These are phyloP conservation scores for Lonchura striata DNA, from an alignment of 2,113 vertebrate species.

Conservation along the genomic window DNA sequence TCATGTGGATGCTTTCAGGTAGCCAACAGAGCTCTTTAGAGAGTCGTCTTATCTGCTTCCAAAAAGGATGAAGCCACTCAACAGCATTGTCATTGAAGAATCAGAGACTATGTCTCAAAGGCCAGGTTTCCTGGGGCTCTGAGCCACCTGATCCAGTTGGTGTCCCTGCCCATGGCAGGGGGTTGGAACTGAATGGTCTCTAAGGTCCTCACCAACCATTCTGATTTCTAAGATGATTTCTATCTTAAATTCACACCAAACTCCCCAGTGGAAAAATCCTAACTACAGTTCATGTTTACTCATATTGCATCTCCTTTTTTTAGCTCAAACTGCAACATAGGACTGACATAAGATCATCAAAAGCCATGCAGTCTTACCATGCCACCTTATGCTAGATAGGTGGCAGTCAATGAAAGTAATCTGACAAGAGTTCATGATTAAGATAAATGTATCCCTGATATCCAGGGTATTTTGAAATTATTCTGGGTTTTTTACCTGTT, in stretches of 20 bases:
- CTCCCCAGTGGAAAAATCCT: neutral
- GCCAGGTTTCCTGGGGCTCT: neutral
- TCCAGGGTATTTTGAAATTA: neutral
- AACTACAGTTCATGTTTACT: neutral
- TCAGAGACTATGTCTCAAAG: neutral
- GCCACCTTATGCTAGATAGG: neutral
- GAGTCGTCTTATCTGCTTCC: neutral
- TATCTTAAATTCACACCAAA: neutral
- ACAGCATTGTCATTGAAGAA: neutral
- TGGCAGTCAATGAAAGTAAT: conserved; percentile 4
- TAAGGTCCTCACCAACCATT: neutral
- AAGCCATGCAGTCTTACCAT: neutral
- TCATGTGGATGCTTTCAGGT: neutral
- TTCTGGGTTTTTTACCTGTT: neutral
- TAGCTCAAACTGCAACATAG: neutral
- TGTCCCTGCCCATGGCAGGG: neutral
- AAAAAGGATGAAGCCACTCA: neutral
- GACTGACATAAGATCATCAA: neutral
- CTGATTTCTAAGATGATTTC: neutral
- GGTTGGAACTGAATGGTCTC: neutral
- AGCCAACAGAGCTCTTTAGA: neutral
- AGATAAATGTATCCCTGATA: neutral
- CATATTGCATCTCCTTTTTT: neutral
- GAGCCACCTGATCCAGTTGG: neutral
- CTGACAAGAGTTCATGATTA: neutral